Evolutionary conservation across 2,888 invertebrate species (phyloP), one percentile per base, ranked within the genome.

Genomic region (Rugalucina vietnamica): DNA sequence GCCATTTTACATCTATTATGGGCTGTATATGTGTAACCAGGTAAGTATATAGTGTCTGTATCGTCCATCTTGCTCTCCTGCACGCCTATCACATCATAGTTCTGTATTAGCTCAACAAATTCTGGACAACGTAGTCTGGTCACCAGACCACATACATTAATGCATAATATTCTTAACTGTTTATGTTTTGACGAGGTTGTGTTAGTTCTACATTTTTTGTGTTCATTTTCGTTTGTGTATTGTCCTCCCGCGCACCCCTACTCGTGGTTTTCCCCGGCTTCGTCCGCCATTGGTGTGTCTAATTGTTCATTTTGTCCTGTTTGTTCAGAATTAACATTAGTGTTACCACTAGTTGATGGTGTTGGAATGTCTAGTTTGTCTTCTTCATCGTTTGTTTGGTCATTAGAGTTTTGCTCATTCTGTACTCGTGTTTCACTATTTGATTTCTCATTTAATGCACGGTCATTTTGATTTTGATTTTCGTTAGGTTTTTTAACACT

Each of bases 81-180:
- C n/a, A n/a, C n/a, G n/a, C n/a, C n/a, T n/a, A n/a, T n/a, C n/a
- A n/a, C n/a, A n/a, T n/a, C n/a, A n/a, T n/a, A n/a, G n/a, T n/a
- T n/a, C n/a, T n/a, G 76, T 76, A 36, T 76, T 60, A 76, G 57
- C 5, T 27, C 18, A 36, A 60, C 10, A 76, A 76, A 76, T 32
- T 76, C 60, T 12, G 76, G 60, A 57, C 14, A 32, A 29, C 36
- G 10, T 24, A 76, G 21, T 29, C 57, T 76, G 24, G 60, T 21
- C n/a, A 3, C 24, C 60, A 76, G 37, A 24, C 76, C 76, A 76
- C 76, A 76, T 32, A 34, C 60, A 76, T 76, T 76, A 24, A 60
- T 43, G 18, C 43, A 43, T 18, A 43, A 18, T 43, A 43, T 8
- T 18, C 18, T 43, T 12, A 43, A 18, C 18, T 43, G 43, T 18